Base-by-base conservation (phyloP, 1,140 invertebrate genomes). In the Macrosteles quadrilineatus region DNA sequence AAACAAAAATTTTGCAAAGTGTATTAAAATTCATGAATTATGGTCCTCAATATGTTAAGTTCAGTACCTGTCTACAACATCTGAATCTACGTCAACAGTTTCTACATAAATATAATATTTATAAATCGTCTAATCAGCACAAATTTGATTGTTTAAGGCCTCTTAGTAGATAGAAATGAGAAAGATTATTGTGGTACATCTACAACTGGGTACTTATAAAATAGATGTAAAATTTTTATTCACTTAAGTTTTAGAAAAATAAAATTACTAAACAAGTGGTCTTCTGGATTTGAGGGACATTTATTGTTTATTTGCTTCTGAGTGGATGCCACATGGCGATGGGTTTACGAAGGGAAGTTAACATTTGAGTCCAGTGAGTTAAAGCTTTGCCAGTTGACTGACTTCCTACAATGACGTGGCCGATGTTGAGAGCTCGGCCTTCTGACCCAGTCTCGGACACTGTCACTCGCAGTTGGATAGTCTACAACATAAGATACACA, bases 271-370 rank as follows among this genome's bases (percentile, higher is more conserved):
- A 59, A n/a, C 9, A 9, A 25, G 21, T 29, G 21, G n/a, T n/a
- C n/a, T n/a, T n/a, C n/a, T n/a, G n/a, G n/a, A n/a, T n/a, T n/a
- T n/a, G n/a, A n/a, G 2, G n/a, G 19, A 63, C n/a, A 67, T 67
- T 45, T 67, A 30, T 47, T 23, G 25, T 62, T 57, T 36, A 32
- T 81, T 79, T 87, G 77, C 87, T 88, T 71, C 90, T 83, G n/a
- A 94, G 81, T 29, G 88, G 84, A 80, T 94, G 92, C 91, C 91
- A 94, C 90, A 92, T 93, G 11, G 91, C 90, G 45, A 93, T 87
- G 0, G 91, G 91, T 78, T 91, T 92, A 69, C 91, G 85, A 47
- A 92, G 83, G 21, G 90, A 89, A n/a, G 87, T 83, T 69, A 94
- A 81, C 91, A 94, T 93, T 80, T 93, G 91, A 74, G 89, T 88